Conservation (phyloP, 2,113 vertebrate genomes). For the Empidonax alnorum region DNA sequence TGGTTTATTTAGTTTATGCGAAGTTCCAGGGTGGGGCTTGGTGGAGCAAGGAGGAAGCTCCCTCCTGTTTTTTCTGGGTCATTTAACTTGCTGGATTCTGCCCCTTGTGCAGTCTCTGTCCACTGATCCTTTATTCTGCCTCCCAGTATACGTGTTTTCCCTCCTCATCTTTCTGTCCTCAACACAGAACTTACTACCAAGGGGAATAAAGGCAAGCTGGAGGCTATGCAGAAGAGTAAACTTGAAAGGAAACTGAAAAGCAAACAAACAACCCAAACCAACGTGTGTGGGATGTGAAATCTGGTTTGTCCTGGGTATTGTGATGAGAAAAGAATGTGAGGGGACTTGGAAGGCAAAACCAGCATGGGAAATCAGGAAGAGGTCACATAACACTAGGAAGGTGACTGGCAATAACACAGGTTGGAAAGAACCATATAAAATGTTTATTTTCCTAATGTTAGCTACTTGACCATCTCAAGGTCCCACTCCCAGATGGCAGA, state of each 20-base stretch:
- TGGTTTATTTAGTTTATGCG: slow-evolving; percentile 24
- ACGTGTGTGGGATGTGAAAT: background rate
- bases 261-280: too few relatives aligned
- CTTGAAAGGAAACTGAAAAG: background rate
- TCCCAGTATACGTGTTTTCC: background rate
- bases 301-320: background rate
- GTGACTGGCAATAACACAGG: background rate
- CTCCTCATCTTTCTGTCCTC: background rate
- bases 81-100: background rate
- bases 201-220: background rate
- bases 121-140: background rate
- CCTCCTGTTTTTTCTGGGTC: background rate
- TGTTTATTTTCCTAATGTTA: background rate
- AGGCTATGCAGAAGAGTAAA: background rate
- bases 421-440: background rate
- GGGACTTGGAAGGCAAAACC: background rate
- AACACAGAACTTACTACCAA: background rate
- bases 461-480: background rate
- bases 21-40: background rate
- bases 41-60: background rate
- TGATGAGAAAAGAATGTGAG: background rate
- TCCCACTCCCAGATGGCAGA: background rate
- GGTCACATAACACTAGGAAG: background rate
- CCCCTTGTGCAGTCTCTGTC: background rate
- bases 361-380: background rate